phyloP scores from a whole-genome alignment of 2,888 invertebrate genomes.

The Oeneis ivallda region DNA sequence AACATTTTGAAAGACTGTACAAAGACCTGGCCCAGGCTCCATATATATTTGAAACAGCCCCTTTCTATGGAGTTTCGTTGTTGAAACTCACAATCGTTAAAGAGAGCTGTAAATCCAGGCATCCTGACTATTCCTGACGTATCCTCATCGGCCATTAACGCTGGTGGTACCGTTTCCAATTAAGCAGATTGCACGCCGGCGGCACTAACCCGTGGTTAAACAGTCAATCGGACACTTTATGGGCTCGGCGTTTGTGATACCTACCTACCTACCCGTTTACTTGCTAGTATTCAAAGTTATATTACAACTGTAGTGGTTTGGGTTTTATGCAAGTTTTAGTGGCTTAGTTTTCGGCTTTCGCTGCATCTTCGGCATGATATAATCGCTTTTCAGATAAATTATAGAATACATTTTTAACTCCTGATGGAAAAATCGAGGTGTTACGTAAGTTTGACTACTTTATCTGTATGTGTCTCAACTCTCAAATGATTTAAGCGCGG shows the following conservation, averaged over 20 bases:
- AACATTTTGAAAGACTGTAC: too few species aligned
- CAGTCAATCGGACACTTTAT: conserved; percentile 75
- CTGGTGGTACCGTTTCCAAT: conserved; percentile 71
- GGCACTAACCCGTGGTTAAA: conserved; percentile 73
- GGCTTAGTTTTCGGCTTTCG: too few species aligned
- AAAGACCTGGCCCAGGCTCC: too few species aligned
- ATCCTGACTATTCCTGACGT: conserved; percentile 35
- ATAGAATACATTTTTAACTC: too few species aligned
- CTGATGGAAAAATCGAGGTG: too few species aligned
- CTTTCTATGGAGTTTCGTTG: conserved; percentile 5
- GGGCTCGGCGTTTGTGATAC: conserved; percentile 58
- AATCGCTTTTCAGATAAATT: too few species aligned
- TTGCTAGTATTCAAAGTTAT: conserved; percentile 35
- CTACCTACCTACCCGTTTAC: conserved; percentile 60
- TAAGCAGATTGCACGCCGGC: conserved; percentile 78
- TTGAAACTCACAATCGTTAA: conserved; percentile 35
- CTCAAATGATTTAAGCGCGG: too few species aligned
- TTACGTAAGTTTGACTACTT: too few species aligned
- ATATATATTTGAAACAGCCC: too few species aligned
- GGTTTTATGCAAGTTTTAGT: not conserved
- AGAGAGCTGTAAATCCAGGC: conserved; percentile 39
- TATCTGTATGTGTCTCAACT: too few species aligned
- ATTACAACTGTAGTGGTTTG: conserved; percentile 7
- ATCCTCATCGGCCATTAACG: conserved; percentile 52
- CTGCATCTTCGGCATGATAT: too few species aligned